Conservation (phyloP, 2,888 invertebrate genomes). For the Xylota segnis region DNA sequence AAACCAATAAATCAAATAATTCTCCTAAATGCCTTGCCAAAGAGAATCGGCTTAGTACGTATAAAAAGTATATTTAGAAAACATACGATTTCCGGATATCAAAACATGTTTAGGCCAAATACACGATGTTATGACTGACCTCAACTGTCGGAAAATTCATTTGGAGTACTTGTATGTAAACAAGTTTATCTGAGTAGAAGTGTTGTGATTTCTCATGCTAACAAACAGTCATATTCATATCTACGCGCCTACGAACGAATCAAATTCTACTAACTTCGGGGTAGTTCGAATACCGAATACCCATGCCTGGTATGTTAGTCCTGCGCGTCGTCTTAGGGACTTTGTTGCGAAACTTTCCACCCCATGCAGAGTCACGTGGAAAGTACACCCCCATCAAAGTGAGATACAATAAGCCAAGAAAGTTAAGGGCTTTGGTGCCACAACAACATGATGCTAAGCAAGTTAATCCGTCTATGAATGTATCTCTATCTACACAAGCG, state of each 20-base stretch:
- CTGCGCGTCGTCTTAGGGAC: constrained; percentile 37
- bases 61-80: constrained; percentile 53
- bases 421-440: constrained; percentile 45
- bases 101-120: constrained; percentile 34
- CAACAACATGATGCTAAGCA: constrained; percentile 60
- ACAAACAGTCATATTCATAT: neutral
- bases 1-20: constrained; percentile 46
- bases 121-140: constrained; percentile 41
- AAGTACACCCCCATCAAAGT: constrained; percentile 5
- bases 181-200: neutral
- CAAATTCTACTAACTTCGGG: constrained; percentile 6
- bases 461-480: constrained; percentile 43
- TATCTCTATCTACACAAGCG: constrained; percentile 38
- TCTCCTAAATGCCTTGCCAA: constrained; percentile 11
- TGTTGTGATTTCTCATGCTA: constrained; percentile 25
- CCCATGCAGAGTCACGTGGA: constrained; percentile 2
- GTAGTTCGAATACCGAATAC: neutral
- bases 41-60: constrained; percentile 5
- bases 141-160: constrained; percentile 26
- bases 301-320: constrained; percentile 3
- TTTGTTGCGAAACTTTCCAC: constrained; percentile 58
- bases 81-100: constrained; percentile 22
- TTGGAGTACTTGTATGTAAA: constrained; percentile 49
- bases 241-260: neutral
- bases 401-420: neutral